A percentile compares a stretch with the other conserved stretches of the same genome.
Conservation (phyloP, 2,113 vertebrate genomes). For the Prolemur simus region DNA sequence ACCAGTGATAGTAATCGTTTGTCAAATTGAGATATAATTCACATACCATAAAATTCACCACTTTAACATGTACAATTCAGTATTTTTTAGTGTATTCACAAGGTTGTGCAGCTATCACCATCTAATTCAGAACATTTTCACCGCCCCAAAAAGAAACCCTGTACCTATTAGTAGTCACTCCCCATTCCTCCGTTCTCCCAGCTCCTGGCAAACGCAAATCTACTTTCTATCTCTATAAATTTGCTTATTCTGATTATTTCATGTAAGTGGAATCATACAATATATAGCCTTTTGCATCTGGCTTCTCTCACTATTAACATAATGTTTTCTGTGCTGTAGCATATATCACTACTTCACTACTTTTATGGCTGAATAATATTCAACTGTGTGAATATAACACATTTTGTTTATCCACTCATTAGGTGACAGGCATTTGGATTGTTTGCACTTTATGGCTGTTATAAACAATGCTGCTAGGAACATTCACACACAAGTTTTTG, state of each 20-base stretch:
- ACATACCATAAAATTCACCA: background rate
- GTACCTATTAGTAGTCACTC: background rate
- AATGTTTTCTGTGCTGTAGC: background rate
- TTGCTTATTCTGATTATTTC: background rate
- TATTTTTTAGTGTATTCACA: background rate
- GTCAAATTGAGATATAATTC: background rate
- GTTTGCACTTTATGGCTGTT: background rate
- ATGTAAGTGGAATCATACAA: background rate
- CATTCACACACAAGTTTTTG: background rate
- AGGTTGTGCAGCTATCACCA: background rate
- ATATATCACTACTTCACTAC: background rate
- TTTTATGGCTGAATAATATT: background rate
- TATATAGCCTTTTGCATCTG: background rate
- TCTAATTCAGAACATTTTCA: background rate
- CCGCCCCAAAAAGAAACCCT: background rate
- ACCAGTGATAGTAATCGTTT: background rate
- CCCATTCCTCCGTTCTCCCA: background rate
- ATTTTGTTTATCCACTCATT: background rate
- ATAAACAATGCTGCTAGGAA: background rate
- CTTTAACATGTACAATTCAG: background rate
- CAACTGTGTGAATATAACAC: background rate
- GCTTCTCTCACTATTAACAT: background rate
- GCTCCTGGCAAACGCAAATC: background rate
- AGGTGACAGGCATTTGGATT: background rate
- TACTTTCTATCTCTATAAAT: background rate